Conservation (phyloP, 2,113 vertebrate genomes). For the Procavia capensis region DNA sequence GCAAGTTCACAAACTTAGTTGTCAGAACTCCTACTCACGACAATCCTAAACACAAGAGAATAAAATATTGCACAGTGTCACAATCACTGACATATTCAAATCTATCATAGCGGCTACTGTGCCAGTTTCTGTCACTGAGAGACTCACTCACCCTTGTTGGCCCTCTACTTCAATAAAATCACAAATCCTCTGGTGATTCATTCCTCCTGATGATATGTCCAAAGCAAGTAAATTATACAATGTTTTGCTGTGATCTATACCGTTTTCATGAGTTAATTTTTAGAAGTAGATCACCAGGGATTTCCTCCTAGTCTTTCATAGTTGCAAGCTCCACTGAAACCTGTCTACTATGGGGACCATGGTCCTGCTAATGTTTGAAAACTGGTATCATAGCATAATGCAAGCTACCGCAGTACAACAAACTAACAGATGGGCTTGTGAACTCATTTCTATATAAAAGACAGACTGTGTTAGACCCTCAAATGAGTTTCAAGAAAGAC, state of each 20-base stretch:
- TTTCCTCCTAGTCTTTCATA: background rate
- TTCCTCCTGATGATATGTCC: background rate
- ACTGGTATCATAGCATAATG: background rate
- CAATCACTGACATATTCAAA: background rate
- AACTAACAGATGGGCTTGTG: background rate
- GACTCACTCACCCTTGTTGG: background rate
- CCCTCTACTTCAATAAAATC: background rate
- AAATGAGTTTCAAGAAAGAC: constrained; percentile 34
- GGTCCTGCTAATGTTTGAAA: background rate
- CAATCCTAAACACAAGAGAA: background rate
- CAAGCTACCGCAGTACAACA: background rate
- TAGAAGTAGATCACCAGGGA: background rate
- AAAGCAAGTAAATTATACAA: background rate
- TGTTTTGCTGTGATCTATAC: background rate
- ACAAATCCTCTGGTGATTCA: background rate
- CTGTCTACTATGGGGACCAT: background rate
- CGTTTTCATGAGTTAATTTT: background rate
- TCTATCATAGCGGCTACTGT: background rate
- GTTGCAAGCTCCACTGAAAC: background rate
- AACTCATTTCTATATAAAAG: background rate
- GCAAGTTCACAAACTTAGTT: too few species aligned
- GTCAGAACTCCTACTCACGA: too few species aligned
- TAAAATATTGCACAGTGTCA: background rate
- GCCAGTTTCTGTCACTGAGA: background rate
- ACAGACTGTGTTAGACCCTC: background rate